Conservation (phyloP, 2,888 invertebrate genomes). For the Eugnorisma glareosa region DNA sequence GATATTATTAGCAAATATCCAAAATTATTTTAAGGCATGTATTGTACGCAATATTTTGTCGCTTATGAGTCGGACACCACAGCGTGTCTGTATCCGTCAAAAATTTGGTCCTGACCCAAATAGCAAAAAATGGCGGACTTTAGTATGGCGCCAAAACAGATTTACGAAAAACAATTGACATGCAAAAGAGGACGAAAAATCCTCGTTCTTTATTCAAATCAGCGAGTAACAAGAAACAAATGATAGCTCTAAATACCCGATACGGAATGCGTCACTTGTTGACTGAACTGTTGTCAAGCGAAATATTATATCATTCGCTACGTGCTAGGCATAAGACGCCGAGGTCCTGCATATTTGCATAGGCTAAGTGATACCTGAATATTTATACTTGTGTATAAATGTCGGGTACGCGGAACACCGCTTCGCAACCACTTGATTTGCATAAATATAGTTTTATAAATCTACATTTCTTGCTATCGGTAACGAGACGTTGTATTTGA, state of each 20-base stretch:
- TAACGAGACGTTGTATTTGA: constrained; percentile 21
- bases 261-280: constrained; percentile 54
- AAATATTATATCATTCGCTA: constrained; percentile 70
- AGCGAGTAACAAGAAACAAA: constrained; percentile 35
- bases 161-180: constrained; percentile 25
- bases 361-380: constrained; percentile 84
- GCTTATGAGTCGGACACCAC: too few relatives aligned
- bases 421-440: constrained; percentile 77
- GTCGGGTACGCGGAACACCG: constrained; percentile 75
- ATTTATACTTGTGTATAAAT: constrained; percentile 81
- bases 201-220: constrained; percentile 46
- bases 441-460: constrained; percentile 72
- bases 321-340: constrained; percentile 59
- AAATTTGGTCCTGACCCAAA: too few relatives aligned
- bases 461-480: constrained; percentile 44
- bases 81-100: too few relatives aligned
- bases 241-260: constrained; percentile 43
- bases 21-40: too few relatives aligned
- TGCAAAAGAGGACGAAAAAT: constrained; percentile 28
- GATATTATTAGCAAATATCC: too few relatives aligned
- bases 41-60: too few relatives aligned
- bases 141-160: constrained; percentile 11
- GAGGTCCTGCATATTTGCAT: constrained; percentile 81
- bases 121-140: not conserved
- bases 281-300: constrained; percentile 43